phyloP scores from a whole-genome alignment of 2,113 vertebrate genomes.

The Rhinoptilus africanus region DNA sequence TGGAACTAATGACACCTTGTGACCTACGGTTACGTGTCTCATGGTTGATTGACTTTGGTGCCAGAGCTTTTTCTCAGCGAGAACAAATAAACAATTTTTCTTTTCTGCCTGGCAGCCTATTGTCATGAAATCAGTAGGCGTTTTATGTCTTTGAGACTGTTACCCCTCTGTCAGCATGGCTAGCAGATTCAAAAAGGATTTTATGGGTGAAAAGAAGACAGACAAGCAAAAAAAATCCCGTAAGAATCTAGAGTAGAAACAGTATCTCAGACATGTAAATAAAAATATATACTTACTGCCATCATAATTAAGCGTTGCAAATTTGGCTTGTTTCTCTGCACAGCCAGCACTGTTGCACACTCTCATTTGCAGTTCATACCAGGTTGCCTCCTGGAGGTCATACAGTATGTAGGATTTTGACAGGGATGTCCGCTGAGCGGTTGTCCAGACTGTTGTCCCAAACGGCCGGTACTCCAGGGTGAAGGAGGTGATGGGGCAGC shows the following conservation, averaged over 20 bases:
- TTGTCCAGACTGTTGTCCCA: conserved; percentile 90
- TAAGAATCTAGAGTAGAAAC: neutral
- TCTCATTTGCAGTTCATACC: conserved; percentile 97
- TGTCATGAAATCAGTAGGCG: neutral
- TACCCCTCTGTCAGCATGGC: neutral
- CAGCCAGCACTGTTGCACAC: conserved; percentile 97
- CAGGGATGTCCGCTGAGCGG: conserved; percentile 90
- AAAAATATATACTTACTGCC: conserved; percentile 87
- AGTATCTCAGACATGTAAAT: neutral
- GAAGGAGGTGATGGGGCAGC: conserved; percentile 96
- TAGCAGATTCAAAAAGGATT: neutral
- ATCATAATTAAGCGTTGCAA: conserved; percentile 91
- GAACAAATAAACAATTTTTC: neutral
- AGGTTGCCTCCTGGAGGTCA: conserved; percentile 93
- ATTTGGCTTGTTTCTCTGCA: conserved; percentile 91
- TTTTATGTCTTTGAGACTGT: neutral
- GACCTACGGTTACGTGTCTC: neutral
- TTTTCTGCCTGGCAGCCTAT: neutral
- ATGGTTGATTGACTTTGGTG: neutral
- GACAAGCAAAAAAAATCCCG: neutral
- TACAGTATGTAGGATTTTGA: conserved; percentile 95
- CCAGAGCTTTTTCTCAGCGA: neutral
- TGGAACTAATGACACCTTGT: conserved; percentile 1
- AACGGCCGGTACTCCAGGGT: conserved; percentile 93
- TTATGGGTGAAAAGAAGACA: neutral